Conservation (phyloP, 1,140 invertebrate species). For the Apis cerana region DNA sequence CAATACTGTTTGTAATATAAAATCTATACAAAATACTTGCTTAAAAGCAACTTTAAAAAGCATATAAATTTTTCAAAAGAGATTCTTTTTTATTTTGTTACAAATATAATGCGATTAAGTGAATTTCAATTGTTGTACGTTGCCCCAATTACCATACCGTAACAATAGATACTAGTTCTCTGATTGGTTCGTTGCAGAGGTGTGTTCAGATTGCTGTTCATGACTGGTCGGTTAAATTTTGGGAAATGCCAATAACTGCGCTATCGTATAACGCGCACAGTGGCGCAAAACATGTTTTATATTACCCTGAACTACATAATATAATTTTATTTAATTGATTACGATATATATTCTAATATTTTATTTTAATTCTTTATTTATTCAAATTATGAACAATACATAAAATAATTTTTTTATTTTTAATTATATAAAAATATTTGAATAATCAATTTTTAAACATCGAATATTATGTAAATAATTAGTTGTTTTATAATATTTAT, state of each 20-base stretch:
- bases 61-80: neutral
- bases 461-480: conserved; percentile 5
- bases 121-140: conserved; percentile 61
- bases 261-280: conserved; percentile 36
- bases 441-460: neutral
- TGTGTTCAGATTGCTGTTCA: conserved; percentile 14
- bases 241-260: conserved; percentile 53
- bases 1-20: neutral
- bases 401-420: neutral
- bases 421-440: neutral
- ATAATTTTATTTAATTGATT: neutral
- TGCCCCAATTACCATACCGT: conserved; percentile 55
- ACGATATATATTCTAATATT: neutral
- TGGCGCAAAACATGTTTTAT: conserved; percentile 32
- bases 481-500: neutral
- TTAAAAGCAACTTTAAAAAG: neutral
- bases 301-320: neutral
- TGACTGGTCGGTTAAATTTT: conserved; percentile 34
- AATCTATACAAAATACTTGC: neutral
- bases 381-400: neutral
- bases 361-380: too few species aligned
- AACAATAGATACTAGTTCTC: conserved; percentile 18
- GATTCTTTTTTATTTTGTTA: conserved; percentile 4
- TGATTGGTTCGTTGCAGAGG: conserved; percentile 53
- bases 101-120: conserved; percentile 48